phyloP scores from a whole-genome alignment of 1,140 invertebrate species.

The Drosophila kanapiae region DNA sequence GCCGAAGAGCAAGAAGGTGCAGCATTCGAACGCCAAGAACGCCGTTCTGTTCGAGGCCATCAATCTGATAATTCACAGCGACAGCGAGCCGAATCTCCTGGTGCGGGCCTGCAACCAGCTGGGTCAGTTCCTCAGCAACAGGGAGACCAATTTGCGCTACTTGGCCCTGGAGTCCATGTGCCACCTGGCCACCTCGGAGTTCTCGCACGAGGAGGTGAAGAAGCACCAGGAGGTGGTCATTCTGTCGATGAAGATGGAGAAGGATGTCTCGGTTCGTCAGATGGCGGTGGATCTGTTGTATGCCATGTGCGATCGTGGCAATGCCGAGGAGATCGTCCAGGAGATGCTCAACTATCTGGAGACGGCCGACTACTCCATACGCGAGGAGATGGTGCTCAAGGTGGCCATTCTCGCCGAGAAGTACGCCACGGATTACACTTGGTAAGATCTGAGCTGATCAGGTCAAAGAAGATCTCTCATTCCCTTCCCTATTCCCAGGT shows the following conservation, averaged over 20 bases:
- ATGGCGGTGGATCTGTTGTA: conserved; percentile 99
- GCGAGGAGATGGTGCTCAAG: conserved; percentile 99
- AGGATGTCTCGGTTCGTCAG: conserved; percentile 99
- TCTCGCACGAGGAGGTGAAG: conserved; percentile 99
- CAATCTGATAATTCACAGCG: conserved; percentile 99
- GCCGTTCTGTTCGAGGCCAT: conserved; percentile 99
- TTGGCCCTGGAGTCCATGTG: conserved; percentile 99
- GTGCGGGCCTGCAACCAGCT: conserved; percentile 99
- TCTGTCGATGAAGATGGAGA: conserved; percentile 99
- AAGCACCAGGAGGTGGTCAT: conserved; percentile 99
- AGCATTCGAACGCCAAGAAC: conserved; percentile 99
- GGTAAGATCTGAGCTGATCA: conserved; percentile 86
- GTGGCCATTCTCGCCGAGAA: conserved; percentile 99
- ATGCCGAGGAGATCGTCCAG: conserved; percentile 99
- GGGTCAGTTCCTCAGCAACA: conserved; percentile 98
- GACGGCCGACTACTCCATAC: conserved; percentile 99
- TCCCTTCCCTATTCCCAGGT: conserved; percentile 56
- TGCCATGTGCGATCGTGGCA: conserved; percentile 99
- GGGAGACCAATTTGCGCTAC: conserved; percentile 99
- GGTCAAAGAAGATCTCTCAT: neutral
- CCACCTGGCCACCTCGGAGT: conserved; percentile 99
- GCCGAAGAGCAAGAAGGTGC: conserved; percentile 99
- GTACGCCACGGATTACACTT: conserved; percentile 99
- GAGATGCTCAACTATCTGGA: conserved; percentile 99
- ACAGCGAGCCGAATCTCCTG: conserved; percentile 98